Base-by-base conservation (phyloP, 2,797 vertebrate genomes). In the Galagoides demidoff region DNA sequence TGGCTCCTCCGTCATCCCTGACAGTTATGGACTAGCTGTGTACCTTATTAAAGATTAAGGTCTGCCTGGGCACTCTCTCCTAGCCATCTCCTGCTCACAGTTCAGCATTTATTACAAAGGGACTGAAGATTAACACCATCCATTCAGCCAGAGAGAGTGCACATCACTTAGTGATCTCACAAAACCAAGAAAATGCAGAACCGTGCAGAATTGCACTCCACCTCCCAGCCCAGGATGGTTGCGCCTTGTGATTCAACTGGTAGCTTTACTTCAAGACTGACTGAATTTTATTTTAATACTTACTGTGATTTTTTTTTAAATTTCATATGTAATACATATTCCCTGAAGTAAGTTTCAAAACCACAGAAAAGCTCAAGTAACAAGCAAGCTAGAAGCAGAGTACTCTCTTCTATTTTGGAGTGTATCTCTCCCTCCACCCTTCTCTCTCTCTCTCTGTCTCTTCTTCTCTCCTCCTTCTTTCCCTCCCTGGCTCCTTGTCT, bases 41-140 rank as follows among this genome's bases (percentile, higher is more conserved):
- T 91, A 98, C 98, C 98, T 99, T 98, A 98, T 98, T 98, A 99
- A 98, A 98, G 98, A 98, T 98, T 97, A 98, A 98, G 97, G 96
- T 91, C 98, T 98, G 98, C 98, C 97, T 45, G 77, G 97, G 89
- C 97, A 97, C 97, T 98, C 97, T 98, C 96, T 97, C 97, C 95
- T 77, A 95, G 96, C 96, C 98, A 98, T 98, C 97, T 98, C 97
- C 97, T 98, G 95, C 93, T 97, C 97, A 76, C 95, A 97, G 96
- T 61, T 97, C 82, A 77, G 97, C 96, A 92, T 98, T 98, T 98
- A 98, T 98, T 98, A 98, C 92, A 92, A 91, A 89, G 66, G 63
- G 95, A 95, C 93, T 86, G 73, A 82, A 98, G 98, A 98, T 98
- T 14, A 98, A 98, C 97, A 97, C 96, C 95, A 97, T 97, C 95